Conservation (phyloP, 2,113 vertebrate genomes). For the Lynx canadensis region DNA sequence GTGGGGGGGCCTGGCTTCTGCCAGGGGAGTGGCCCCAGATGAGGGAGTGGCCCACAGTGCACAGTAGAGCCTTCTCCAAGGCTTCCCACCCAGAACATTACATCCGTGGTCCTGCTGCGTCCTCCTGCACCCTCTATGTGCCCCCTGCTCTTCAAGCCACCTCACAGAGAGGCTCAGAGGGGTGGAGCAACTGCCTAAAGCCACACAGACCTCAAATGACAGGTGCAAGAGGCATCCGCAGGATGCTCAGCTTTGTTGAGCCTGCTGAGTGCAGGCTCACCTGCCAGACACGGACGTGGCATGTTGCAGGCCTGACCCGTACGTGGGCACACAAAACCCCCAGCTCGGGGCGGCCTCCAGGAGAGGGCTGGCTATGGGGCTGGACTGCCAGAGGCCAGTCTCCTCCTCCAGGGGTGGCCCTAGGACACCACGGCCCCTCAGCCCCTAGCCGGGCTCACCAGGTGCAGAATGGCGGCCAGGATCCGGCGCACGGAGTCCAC, state of each 20-base stretch:
- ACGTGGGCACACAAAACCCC: too few species aligned
- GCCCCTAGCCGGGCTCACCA: constrained; percentile 84
- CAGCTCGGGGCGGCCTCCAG: fast-evolving
- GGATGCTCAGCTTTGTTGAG: not conserved
- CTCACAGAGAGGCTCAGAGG: not conserved
- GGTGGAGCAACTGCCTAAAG: not conserved
- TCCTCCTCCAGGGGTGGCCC: not conserved
- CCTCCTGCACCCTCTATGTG: too few species aligned
- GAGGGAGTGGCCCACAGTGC: fast-evolving
- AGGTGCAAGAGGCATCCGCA: not conserved
- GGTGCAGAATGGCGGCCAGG: constrained; percentile 90
- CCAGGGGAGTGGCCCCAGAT: not conserved
- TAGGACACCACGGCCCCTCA: fast-evolving
- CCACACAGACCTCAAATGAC: too few species aligned
- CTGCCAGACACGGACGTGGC: fast-evolving
- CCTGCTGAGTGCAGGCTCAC: not conserved
- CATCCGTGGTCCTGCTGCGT: fast-evolving
- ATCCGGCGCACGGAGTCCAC: constrained; percentile 87
- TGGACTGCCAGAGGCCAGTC: not conserved
- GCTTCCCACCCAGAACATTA: fast-evolving
- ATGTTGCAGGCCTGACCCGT: not conserved
- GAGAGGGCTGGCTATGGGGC: not conserved
- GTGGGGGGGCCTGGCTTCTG: not conserved
- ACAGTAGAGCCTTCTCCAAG: not conserved
- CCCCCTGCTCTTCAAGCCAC: too few species aligned